A percentile compares a stretch with the other conserved stretches of the same genome.
phyloP scores from a whole-genome alignment of 2,888 invertebrate species.

The Cactoblastis cactorum region DNA sequence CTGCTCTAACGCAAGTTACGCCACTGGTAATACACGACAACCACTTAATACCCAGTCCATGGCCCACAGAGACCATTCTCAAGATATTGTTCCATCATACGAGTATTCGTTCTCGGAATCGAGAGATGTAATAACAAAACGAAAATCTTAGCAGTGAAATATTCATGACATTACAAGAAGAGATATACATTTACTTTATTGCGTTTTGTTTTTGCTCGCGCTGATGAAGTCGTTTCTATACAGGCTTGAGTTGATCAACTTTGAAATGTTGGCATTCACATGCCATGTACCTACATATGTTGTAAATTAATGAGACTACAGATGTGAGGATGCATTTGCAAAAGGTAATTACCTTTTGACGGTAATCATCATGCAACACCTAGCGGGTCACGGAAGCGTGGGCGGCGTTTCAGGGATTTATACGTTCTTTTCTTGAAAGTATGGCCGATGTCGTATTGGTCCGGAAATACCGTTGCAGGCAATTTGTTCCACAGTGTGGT shows the following conservation, averaged over 20 bases:
- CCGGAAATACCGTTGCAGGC: too few species aligned
- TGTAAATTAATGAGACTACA: background rate
- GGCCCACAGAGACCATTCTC: background rate
- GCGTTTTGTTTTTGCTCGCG: conserved; percentile 2
- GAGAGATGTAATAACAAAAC: conserved; percentile 1
- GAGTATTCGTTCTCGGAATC: conserved; percentile 8
- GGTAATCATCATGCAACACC: too few species aligned
- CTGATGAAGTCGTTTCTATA: conserved; percentile 12
- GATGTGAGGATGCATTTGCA: background rate
- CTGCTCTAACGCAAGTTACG: background rate
- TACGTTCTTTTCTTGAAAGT: too few species aligned
- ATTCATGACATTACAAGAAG: conserved; percentile 12
- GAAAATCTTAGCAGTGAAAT: conserved; percentile 8
- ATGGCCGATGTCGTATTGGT: too few species aligned
- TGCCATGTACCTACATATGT: background rate
- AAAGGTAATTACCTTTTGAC: too few species aligned
- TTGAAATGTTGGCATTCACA: conserved; percentile 10
- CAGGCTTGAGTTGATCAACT: conserved; percentile 6
- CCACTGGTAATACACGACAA: background rate
- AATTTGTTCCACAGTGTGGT: too few species aligned
- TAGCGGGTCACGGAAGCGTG: too few species aligned
- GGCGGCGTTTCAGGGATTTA: too few species aligned
- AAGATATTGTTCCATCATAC: conserved; percentile 10
- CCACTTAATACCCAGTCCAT: conserved; percentile 1
- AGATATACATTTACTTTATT: conserved; percentile 10